A percentile compares a stretch with the other conserved stretches of the same genome.
Conservation (phyloP, 2,797 vertebrate species). For the Rhinogobio ventralis region DNA sequence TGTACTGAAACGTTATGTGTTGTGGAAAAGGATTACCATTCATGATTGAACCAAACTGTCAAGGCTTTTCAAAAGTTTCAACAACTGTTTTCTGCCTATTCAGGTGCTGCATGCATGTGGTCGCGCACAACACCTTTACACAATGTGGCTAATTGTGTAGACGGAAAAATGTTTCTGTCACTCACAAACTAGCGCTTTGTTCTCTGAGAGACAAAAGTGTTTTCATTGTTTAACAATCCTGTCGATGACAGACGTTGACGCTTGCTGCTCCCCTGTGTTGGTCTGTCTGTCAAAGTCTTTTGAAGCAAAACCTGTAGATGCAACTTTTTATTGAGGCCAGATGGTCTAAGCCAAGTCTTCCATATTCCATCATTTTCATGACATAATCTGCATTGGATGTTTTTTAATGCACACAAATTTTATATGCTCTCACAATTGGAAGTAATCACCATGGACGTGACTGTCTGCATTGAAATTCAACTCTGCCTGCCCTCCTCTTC, state of each 20-base stretch:
- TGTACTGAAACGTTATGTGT: background rate
- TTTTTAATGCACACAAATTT: background rate
- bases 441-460: background rate
- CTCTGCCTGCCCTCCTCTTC: constrained; percentile 32
- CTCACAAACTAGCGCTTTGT: constrained; percentile 20
- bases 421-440: background rate
- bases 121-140: background rate
- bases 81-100: background rate
- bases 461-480: constrained; percentile 39
- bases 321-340: background rate
- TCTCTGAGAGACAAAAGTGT: constrained; percentile 13
- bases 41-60: background rate
- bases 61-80: constrained; percentile 14
- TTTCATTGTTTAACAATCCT: constrained; percentile 11
- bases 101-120: constrained; percentile 6
- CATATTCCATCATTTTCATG: background rate
- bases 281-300: constrained; percentile 11
- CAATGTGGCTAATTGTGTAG: constrained; percentile 29
- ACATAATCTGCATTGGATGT: background rate
- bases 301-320: constrained; percentile 12
- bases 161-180: constrained; percentile 14
- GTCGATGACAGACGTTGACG: constrained; percentile 33
- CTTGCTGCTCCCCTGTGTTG: background rate
- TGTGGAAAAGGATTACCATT: background rate
- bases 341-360: background rate